These are phyloP conservation scores for Candoia aspera DNA, from an alignment of 2,113 vertebrate species.

Conservation along the genomic window DNA sequence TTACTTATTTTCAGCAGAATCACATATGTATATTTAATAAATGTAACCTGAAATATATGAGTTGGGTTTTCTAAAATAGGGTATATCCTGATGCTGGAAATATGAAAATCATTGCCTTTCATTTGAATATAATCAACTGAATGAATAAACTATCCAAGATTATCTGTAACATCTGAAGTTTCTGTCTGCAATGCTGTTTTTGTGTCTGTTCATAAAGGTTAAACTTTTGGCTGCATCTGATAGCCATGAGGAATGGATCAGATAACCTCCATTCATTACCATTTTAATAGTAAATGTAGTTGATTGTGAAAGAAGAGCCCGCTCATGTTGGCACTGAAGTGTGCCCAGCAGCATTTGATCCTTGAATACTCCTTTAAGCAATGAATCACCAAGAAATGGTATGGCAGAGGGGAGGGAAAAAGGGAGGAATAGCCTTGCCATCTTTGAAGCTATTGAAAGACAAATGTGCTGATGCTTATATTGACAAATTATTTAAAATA, in stretches of 20 bases:
- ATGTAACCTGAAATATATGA: not conserved
- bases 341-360: not conserved
- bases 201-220: not conserved
- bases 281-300: not conserved
- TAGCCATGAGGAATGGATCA: not conserved
- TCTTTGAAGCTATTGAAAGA: not conserved
- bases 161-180: not conserved
- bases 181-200: not conserved
- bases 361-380: not conserved
- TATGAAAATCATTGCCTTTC: constrained; percentile 5
- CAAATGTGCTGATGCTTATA: not conserved
- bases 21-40: not conserved
- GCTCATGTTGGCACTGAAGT: not conserved
- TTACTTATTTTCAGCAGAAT: not conserved
- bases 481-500: not conserved
- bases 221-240: not conserved
- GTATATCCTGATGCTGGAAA: not conserved
- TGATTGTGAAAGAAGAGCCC: not conserved
- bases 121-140: not conserved
- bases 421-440: not conserved
- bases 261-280: not conserved
- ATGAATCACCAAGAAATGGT: not conserved
- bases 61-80: not conserved
- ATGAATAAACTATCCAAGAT: not conserved
- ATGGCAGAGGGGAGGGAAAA: not conserved